Conservation (phyloP, 2,797 vertebrate species). For the Onychomys torridus region DNA sequence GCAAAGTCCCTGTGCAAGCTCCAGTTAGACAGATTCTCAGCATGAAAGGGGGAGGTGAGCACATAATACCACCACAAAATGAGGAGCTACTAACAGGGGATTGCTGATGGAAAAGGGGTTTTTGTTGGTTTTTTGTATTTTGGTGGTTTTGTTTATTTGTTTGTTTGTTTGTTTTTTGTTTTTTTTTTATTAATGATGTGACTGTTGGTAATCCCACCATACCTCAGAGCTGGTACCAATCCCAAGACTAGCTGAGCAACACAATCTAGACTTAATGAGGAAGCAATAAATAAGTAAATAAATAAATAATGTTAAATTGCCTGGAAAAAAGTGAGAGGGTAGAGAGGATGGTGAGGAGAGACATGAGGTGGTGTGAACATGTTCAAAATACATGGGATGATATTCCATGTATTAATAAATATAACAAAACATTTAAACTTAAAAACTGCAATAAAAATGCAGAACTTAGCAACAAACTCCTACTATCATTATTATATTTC, state of each 20-base stretch:
- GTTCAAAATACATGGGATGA: neutral
- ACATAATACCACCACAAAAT: neutral
- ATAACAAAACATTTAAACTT: neutral
- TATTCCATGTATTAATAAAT: neutral
- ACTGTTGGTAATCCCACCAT: neutral
- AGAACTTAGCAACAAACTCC: neutral
- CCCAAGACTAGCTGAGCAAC: too few relatives aligned
- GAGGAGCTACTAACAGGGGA: too few relatives aligned
- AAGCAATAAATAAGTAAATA: neutral
- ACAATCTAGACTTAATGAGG: neutral
- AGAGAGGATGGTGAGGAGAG: neutral
- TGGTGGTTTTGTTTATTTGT: too few relatives aligned
- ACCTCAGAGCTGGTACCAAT: neutral
- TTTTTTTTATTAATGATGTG: too few relatives aligned
- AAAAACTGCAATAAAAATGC: neutral
- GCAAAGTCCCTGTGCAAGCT: neutral
- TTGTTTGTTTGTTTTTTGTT: too few relatives aligned
- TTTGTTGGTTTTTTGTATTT: neutral
- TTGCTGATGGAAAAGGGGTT: neutral
- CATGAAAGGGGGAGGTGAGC: neutral
- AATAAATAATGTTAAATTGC: neutral
- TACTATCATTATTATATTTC: neutral
- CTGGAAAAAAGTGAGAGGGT: too few relatives aligned
- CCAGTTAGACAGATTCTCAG: neutral
- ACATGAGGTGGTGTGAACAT: neutral